A percentile compares a stretch with the other conserved stretches of the same genome.
These are phyloP conservation scores for Chrysochloris asiatica DNA, from an alignment of 2,113 vertebrate species.

Conservation along the genomic window DNA sequence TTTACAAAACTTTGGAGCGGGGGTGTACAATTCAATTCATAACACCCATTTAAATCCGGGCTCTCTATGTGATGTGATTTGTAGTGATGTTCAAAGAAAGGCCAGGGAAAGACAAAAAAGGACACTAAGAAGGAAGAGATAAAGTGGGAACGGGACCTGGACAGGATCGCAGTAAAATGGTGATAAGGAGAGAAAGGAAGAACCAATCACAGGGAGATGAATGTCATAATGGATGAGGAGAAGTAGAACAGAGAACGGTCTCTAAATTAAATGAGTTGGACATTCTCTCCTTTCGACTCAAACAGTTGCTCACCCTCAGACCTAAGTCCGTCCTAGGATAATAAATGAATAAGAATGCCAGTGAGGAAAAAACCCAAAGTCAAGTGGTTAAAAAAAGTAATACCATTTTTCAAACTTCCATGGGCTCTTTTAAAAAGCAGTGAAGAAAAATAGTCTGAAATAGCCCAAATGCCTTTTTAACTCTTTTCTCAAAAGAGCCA, in stretches of 20 bases:
- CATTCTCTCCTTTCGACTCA: neutral
- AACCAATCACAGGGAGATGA: neutral
- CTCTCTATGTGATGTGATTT: neutral
- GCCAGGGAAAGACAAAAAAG: neutral
- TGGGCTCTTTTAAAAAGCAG: slow-evolving; percentile 15
- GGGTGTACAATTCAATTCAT: neutral
- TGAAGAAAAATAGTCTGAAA: slow-evolving; percentile 47
- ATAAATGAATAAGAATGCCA: neutral
- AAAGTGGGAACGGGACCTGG: neutral
- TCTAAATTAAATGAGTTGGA: neutral
- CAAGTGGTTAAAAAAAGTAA: slow-evolving; percentile 18
- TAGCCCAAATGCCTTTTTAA: slow-evolving; percentile 25
- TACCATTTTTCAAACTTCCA: slow-evolving; percentile 21
- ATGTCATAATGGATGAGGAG: neutral
- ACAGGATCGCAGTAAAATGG: neutral
- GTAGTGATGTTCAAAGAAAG: neutral
- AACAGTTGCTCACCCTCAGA: neutral
- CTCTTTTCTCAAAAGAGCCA: slow-evolving; percentile 36
- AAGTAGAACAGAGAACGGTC: neutral
- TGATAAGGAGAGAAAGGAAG: neutral
- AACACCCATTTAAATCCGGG: neutral
- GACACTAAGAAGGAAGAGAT: neutral
- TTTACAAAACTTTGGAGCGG: neutral
- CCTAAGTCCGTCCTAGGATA: neutral
- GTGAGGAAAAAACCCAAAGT: neutral